Conservation (phyloP, 2,113 vertebrate species). For the Thermophis baileyi region DNA sequence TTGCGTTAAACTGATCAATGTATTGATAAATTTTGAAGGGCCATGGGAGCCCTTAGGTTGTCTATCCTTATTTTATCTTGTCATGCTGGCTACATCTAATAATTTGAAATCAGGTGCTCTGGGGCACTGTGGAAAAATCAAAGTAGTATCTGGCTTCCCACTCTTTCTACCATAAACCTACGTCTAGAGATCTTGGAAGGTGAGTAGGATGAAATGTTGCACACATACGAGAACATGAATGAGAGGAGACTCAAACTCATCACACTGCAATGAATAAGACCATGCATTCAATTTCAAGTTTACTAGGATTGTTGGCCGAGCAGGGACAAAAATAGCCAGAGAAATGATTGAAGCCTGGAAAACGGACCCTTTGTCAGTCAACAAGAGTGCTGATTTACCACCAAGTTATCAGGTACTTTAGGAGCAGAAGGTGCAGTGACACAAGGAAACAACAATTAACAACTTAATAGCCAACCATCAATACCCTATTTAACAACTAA, state of each 20-base stretch:
- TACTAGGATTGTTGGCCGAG: not conserved
- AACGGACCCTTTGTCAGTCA: not conserved
- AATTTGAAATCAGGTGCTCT: not conserved
- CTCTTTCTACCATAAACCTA: not conserved
- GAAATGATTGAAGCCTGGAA: not conserved
- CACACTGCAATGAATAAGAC: not conserved
- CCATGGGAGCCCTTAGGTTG: not conserved
- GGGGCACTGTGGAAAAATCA: not conserved
- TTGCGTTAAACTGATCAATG: not conserved
- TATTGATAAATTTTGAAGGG: not conserved
- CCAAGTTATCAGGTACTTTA: not conserved
- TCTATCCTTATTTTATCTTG: not conserved
- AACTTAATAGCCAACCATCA: not conserved
- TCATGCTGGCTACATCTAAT: not conserved
- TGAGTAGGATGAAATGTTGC: not conserved
- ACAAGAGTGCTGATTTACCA: not conserved
- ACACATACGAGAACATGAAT: not conserved
- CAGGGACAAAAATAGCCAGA: not conserved
- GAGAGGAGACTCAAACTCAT: not conserved
- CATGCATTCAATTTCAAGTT: not conserved
- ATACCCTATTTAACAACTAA: not conserved
- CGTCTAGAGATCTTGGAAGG: not conserved
- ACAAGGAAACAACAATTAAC: not conserved
- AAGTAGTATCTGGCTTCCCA: not conserved
- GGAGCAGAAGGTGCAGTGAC: not conserved